Evolutionary conservation across 2,113 vertebrate species (phyloP).

Genomic region (Prionailurus bengalensis): DNA sequence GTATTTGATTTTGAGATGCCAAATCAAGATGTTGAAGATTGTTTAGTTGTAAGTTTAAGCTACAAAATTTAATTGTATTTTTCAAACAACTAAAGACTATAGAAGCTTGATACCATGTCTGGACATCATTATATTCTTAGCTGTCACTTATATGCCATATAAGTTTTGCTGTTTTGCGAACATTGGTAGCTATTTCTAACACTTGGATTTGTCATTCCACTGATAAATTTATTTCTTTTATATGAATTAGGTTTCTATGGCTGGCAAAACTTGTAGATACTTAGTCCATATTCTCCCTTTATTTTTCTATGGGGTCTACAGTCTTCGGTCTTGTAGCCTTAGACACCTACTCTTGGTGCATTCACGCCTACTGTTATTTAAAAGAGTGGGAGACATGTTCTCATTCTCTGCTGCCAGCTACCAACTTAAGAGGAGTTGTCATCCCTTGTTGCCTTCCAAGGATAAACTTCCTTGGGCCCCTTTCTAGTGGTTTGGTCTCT

Average conservation of each 20-base stretch:
- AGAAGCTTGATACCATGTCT: background rate
- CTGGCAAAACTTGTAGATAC: background rate
- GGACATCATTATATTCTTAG: background rate
- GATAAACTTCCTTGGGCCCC: background rate
- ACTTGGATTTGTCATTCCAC: background rate
- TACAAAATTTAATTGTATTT: background rate
- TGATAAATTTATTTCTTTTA: background rate
- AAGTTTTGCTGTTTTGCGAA: background rate
- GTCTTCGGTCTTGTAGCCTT: background rate
- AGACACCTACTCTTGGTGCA: background rate
- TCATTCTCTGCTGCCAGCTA: background rate
- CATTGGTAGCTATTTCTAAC: background rate
- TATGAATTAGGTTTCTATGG: background rate
- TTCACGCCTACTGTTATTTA: background rate
- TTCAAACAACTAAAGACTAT: background rate
- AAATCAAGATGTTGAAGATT: background rate
- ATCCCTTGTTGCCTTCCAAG: background rate
- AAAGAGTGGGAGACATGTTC: background rate
- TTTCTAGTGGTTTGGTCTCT: background rate
- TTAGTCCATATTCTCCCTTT: background rate
- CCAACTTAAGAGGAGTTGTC: background rate
- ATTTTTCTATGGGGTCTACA: background rate
- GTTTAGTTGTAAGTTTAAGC: conserved; percentile 12
- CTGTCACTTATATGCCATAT: background rate
- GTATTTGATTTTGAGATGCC: background rate